Base-by-base conservation (phyloP, 2,797 vertebrate genomes). In the Acanthiza pusilla region DNA sequence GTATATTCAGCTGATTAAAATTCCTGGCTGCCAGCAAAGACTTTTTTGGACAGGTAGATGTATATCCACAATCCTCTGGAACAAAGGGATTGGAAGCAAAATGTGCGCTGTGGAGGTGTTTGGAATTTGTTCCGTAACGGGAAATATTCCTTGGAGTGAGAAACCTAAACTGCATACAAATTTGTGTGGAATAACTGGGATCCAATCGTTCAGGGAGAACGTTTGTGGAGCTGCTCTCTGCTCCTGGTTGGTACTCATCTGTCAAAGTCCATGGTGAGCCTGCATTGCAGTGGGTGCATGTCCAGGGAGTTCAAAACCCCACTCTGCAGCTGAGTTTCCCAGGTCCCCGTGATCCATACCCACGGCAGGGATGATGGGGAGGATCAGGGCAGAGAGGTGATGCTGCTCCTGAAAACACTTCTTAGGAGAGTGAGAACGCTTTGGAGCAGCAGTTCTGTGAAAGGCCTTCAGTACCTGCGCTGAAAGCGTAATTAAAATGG, bases 361-460 rank as follows among this genome's bases (percentile, higher is more conserved):
- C 29, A 14, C 12, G 7, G 0, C 8, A 3, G 0, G 19, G 71
- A 7, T 38, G 30, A 27, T 0, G 1, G 30, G 61, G 26, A 22
- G 8, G 74, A 17, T 0, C 27, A 8, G 47, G 71, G 25, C 26
- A 18, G 27, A 10, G 63, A 29, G 61, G 83, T 6, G 36, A 15
- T 22, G 5, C 62, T 45, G 72, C 62, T 45, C 25, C 75, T 51
- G n/a, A 2, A 32, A 47, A 9, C 10, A 0, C 67, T 62, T 16
- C 89, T 72, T 15, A 1, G 61, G 53, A 30, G 14, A 43, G 74
- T 1, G 23, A 20, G 51, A 21, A 36, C 1, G 36, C 71, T 68
- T 30, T 0, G 14, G 65, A 65, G 88, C 82, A 88, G 63, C 53
- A 4, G 36, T 18, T 38, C 60, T 19, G 36, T 0, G 12, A 3